A percentile compares a stretch with the other conserved stretches of the same genome.
Evolutionary conservation across 2,113 vertebrate genomes (phyloP).

Genomic region (Apus apus): DNA sequence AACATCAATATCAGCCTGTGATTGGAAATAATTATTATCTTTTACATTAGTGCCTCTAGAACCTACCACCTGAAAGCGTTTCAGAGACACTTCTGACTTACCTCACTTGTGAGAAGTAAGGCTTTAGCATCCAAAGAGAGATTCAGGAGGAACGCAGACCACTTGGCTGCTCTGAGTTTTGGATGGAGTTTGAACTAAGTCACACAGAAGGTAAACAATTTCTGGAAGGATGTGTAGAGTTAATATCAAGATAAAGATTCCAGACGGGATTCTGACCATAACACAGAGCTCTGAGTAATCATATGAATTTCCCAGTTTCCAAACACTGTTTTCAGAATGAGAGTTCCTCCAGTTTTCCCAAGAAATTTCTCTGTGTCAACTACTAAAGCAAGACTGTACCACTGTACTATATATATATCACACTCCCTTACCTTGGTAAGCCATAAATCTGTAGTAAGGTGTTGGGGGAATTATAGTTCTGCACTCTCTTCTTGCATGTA

Average conservation of each 20-base stretch:
- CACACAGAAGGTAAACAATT: neutral
- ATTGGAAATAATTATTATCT: neutral
- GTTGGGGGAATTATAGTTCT: neutral
- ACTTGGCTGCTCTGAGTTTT: neutral
- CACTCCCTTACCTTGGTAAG: neutral
- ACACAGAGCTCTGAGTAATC: neutral
- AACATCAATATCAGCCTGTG: neutral
- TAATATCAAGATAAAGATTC: neutral
- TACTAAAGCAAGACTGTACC: neutral
- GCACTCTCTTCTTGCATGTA: neutral
- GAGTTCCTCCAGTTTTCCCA: neutral
- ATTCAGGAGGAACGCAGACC: neutral
- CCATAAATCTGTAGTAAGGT: neutral
- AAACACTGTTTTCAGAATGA: neutral
- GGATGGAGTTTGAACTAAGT: neutral
- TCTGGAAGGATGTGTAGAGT: neutral
- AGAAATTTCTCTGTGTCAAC: neutral
- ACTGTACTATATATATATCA: neutral
- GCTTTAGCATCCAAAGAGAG: neutral
- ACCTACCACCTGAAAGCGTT: fast-evolving
- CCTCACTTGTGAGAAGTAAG: neutral
- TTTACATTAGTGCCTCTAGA: neutral
- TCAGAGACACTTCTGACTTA: neutral
- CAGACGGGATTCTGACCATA: neutral
- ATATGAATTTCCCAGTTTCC: neutral